These are phyloP conservation scores for Aphrocallistes beatrix DNA, from an alignment of 37 sponge, comb jelly and placozoan genomes.

Conservation along the genomic window DNA sequence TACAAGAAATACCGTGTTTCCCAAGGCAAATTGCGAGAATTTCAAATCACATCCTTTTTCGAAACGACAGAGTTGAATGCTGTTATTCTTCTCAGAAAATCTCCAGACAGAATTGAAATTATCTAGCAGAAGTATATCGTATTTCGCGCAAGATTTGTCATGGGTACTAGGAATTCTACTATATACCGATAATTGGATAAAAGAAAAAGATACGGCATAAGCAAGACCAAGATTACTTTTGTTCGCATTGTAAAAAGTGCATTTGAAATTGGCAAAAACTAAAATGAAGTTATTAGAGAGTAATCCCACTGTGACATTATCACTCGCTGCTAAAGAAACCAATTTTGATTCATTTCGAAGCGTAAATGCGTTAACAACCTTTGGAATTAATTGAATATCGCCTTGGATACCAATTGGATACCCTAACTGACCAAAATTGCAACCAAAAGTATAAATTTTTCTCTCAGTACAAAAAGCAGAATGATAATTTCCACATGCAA, in stretches of 20 bases:
- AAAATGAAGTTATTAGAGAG: neutral
- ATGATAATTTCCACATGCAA: slow-evolving; percentile 57
- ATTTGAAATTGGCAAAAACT: neutral
- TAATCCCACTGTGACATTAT: neutral
- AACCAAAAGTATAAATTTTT: slow-evolving; percentile 68
- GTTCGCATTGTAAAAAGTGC: neutral
- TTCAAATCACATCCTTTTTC: neutral
- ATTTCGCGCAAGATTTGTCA: neutral
- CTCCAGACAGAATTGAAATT: slow-evolving; percentile 18
- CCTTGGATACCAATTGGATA: neutral
- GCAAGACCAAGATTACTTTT: neutral
- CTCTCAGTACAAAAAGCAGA: slow-evolving; percentile 50
- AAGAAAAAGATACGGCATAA: neutral
- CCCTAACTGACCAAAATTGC: slow-evolving; percentile 77
- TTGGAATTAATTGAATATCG: neutral
- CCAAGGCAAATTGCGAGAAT: neutral
- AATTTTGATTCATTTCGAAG: neutral
- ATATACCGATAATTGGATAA: neutral
- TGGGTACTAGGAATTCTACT: neutral
- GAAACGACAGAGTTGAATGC: neutral
- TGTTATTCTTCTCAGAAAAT: neutral
- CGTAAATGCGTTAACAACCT: neutral
- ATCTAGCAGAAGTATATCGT: neutral
- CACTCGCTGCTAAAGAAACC: neutral
- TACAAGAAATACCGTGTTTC: neutral